Percentiles rank a stretch among this genome's conserved stretches.
These are phyloP conservation scores for Zoanthus sansibaricus DNA, from an alignment of 92 coral and sea anemone species.

Conservation along the genomic window DNA sequence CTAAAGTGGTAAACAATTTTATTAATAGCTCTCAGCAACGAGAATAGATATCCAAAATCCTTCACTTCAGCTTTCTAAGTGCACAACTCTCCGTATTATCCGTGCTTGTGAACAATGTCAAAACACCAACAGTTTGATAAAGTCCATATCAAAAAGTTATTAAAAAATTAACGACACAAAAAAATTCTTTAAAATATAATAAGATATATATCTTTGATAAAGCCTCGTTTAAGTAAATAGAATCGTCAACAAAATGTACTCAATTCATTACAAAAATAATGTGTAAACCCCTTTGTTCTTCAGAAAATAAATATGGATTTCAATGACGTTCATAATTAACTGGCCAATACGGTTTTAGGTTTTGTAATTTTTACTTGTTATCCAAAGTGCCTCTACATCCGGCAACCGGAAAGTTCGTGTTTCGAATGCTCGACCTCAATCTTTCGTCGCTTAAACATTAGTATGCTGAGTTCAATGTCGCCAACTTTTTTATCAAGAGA, in stretches of 20 bases:
- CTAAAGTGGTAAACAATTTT: not conserved
- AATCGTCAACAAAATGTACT: not conserved
- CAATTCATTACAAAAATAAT: not conserved
- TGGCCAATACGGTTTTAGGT: not conserved
- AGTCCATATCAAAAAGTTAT: not conserved
- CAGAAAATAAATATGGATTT: constrained; percentile 1
- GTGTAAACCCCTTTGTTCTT: not conserved
- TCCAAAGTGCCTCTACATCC: not conserved
- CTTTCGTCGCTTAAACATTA: constrained; percentile 27
- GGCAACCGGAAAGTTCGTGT: constrained; percentile 43
- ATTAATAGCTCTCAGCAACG: not conserved
- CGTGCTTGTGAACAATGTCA: not conserved
- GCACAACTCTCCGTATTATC: not conserved
- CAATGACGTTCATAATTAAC: not conserved
- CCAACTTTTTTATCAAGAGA: constrained; percentile 22
- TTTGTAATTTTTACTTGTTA: not conserved
- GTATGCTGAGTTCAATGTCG: constrained; percentile 9
- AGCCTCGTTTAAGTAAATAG: not conserved
- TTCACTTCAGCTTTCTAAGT: not conserved
- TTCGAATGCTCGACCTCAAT: constrained; percentile 27
- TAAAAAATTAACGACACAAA: too few species aligned
- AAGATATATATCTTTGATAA: not conserved
- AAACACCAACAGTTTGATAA: not conserved
- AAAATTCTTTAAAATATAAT: not conserved
- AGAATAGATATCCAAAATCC: not conserved